phyloP scores from a whole-genome alignment of 2,113 vertebrate genomes.

The Phaethornis superciliosus region DNA sequence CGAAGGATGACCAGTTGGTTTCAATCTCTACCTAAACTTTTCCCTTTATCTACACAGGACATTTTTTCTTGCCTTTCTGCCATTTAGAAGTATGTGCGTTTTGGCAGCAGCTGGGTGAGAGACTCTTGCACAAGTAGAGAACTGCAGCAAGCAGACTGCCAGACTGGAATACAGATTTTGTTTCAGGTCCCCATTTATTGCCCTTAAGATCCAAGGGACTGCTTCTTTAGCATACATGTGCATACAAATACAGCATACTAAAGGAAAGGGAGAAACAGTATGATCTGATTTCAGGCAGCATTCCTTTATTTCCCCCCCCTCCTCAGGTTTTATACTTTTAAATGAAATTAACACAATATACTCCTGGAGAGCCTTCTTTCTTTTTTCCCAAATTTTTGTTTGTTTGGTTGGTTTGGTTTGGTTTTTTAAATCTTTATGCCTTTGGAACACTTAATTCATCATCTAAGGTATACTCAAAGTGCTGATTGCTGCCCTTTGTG shows the following conservation, averaged over 20 bases:
- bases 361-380: not conserved
- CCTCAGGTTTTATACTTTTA: not conserved
- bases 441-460: slow-evolving; percentile 16
- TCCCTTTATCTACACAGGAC: slow-evolving; percentile 63
- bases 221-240: not conserved
- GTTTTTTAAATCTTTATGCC: not conserved
- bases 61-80: slow-evolving; percentile 62
- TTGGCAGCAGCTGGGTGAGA: slow-evolving; percentile 37
- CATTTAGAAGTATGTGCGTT: not conserved
- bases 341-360: not conserved
- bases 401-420: no score
- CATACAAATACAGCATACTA: not conserved
- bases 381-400: no score
- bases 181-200: slow-evolving; percentile 58
- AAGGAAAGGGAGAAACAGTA: not conserved
- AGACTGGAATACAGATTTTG: slow-evolving; percentile 41
- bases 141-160: slow-evolving; percentile 12
- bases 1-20: slow-evolving; percentile 58
- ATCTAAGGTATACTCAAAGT: slow-evolving; percentile 29
- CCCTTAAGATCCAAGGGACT: slow-evolving; percentile 30
- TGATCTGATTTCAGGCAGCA: slow-evolving; percentile 6
- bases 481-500: slow-evolving; percentile 31
- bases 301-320: not conserved
- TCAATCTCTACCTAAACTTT: slow-evolving; percentile 55
- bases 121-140: slow-evolving; percentile 26